phyloP scores from a whole-genome alignment of 2,888 invertebrate species.

The Chymomyza caudatula region DNA sequence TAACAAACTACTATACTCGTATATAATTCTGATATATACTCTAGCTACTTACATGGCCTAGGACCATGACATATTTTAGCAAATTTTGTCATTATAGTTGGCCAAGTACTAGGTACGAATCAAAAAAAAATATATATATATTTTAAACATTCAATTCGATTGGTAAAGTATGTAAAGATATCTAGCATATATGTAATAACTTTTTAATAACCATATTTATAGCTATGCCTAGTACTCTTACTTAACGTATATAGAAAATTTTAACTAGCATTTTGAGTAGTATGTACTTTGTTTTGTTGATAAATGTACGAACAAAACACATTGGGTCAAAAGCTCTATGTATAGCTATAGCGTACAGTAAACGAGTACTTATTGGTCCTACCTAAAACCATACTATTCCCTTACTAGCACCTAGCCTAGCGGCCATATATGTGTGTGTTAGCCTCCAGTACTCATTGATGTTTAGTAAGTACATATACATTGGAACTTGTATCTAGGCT shows the following conservation, averaged over 20 bases:
- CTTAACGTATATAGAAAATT: slow-evolving; percentile 49
- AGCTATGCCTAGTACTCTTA: slow-evolving; percentile 57
- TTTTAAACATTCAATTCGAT: slow-evolving; percentile 39
- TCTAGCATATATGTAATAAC: slow-evolving; percentile 9
- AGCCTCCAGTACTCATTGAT: slow-evolving; percentile 36
- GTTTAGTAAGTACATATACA: slow-evolving; percentile 51
- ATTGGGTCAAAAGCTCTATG: slow-evolving; percentile 39
- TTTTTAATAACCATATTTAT: slow-evolving; percentile 19
- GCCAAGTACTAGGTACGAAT: slow-evolving; percentile 40
- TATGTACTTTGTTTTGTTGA: slow-evolving; percentile 51
- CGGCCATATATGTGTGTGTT: slow-evolving; percentile 7
- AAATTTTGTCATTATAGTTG: slow-evolving; percentile 63
- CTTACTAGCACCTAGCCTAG: background rate
- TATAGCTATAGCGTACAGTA: slow-evolving; percentile 17
- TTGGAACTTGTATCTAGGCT: slow-evolving; percentile 38
- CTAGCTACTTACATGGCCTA: slow-evolving; percentile 59
- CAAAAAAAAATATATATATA: slow-evolving; percentile 13
- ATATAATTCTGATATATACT: slow-evolving; percentile 37
- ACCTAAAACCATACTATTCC: slow-evolving; percentile 5
- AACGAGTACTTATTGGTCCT: slow-evolving; percentile 4
- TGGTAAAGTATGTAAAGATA: slow-evolving; percentile 53
- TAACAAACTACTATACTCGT: slow-evolving; percentile 10
- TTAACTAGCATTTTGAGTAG: slow-evolving; percentile 65
- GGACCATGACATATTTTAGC: slow-evolving; percentile 57
- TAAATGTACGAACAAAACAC: slow-evolving; percentile 32